Evolutionary conservation across 2,113 vertebrate genomes (phyloP).

Genomic region (Brachionichthys hirsutus): DNA sequence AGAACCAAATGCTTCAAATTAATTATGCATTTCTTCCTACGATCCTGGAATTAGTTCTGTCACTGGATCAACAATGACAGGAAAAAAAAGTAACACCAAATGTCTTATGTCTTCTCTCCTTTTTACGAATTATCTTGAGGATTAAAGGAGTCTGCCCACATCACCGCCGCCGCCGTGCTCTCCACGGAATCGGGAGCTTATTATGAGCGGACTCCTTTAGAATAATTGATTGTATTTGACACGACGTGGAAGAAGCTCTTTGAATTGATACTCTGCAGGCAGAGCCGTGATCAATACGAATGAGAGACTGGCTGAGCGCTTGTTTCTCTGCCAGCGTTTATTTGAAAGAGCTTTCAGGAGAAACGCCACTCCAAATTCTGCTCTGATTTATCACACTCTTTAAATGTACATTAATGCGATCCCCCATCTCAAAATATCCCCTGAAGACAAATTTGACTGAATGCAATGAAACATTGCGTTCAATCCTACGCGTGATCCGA

Average conservation of each 20-base stretch:
- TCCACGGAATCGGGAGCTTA: constrained; percentile 39
- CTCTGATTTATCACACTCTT: constrained; percentile 53
- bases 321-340: constrained; percentile 63
- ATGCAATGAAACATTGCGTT: constrained; percentile 39
- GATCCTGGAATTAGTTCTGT: not conserved
- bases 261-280: constrained; percentile 44
- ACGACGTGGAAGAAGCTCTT: constrained; percentile 49
- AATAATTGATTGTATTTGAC: constrained; percentile 71
- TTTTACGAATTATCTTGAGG: constrained; percentile 17
- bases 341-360: constrained; percentile 51
- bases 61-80: constrained; percentile 4
- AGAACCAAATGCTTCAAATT: not conserved
- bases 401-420: constrained; percentile 50
- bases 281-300: constrained; percentile 63
- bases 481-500: constrained; percentile 36
- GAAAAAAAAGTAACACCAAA: constrained; percentile 2
- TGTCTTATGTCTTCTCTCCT: constrained; percentile 1
- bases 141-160: constrained; percentile 21
- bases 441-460: constrained; percentile 41
- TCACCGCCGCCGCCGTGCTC: constrained; percentile 7
- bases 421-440: constrained; percentile 55
- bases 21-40: not conserved
- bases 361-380: constrained; percentile 45
- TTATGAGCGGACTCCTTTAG: constrained; percentile 52
- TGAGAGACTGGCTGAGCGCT: constrained; percentile 51